phyloP scores from a whole-genome alignment of 1,140 invertebrate species.

The Asbolus verrucosus region DNA sequence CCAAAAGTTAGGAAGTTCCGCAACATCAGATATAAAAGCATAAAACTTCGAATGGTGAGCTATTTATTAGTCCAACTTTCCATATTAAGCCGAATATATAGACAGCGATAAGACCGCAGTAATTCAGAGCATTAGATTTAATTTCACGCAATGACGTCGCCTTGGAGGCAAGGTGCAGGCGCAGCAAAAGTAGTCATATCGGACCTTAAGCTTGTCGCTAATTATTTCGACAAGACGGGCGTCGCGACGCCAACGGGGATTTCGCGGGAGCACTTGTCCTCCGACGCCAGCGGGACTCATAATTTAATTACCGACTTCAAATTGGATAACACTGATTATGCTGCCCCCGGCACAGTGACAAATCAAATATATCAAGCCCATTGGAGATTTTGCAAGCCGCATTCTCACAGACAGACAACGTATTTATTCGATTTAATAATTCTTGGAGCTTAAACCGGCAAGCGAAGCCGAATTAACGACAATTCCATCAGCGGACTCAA shows the following conservation, averaged over 20 bases:
- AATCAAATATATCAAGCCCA: conserved; percentile 42
- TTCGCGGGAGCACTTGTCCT: conserved; percentile 26
- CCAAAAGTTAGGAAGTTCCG: conserved; percentile 37
- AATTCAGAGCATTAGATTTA: conserved; percentile 27
- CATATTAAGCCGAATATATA: conserved; percentile 26
- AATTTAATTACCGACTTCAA: conserved; percentile 40
- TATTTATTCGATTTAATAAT: conserved; percentile 42
- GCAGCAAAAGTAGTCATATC: conserved; percentile 8
- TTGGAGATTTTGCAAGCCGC: conserved; percentile 34
- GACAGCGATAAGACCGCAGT: conserved; percentile 19
- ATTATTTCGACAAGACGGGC: conserved; percentile 34
- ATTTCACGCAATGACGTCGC: conserved; percentile 19
- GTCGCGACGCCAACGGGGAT: conserved; percentile 28
- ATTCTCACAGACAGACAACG: conserved; percentile 18
- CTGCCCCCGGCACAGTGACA: conserved; percentile 37
- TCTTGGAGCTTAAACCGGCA: conserved; percentile 4
- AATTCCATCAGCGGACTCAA: conserved; percentile 1
- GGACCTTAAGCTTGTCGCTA: conserved; percentile 4
- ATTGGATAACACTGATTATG: conserved; percentile 42
- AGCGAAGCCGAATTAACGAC: conserved; percentile 20
- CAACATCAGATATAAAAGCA: conserved; percentile 32
- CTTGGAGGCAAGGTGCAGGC: conserved; percentile 6
- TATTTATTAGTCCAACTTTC: conserved; percentile 40
- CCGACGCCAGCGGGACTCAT: conserved; percentile 25
- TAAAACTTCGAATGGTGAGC: not conserved